Evolutionary conservation across 1,140 invertebrate species (phyloP), one percentile per base, ranked within the genome.

Genomic region (Drosophila takahashii): DNA sequence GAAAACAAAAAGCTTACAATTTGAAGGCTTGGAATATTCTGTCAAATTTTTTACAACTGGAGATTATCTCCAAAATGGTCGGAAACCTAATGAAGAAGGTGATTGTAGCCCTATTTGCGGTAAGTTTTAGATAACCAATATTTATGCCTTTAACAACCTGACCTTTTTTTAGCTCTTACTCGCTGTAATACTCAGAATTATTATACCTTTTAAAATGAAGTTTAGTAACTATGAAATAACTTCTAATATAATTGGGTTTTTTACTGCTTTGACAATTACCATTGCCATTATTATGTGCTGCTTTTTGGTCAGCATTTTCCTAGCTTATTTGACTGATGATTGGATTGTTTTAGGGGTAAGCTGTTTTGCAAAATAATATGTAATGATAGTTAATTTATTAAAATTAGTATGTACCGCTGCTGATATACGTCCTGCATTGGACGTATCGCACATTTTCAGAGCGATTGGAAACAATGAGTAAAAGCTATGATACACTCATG

Each of bases 331-430:
- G 6, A 67, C 57, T 9, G 45, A 26, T 1, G 29, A 79, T 22
- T 84, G 71, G 80, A 59, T 72, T n/a, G 13, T 37, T 7, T 11
- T 58, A 9, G 44, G 48, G 57, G 80, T 83, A 37, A 11, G 60
- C 50, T 42, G 11, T 22, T 15, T 4, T 11, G 8, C 13, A 6
- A 11, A 27, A 32, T 10, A 16, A 18, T 1, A 4, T 8, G 8
- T 22, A 22, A 50, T 8, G 5, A 0, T 11, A n/a, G 7, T 10
- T 4, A 15, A 10, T 2, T 16, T 10, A 18, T 16, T 13, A 13
- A 34, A 3, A 18, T 34, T 15, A 83, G 80, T 79, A 60, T 34
- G 13, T 84, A 27, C 76, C 76, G 0, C 8, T 79, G 3, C 16
- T 66, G 3, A 16, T 57, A 10, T 59, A 41, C 34, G 7, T 22